Conservation (phyloP, 2,797 vertebrate genomes). For the Antrozous pallidus region DNA sequence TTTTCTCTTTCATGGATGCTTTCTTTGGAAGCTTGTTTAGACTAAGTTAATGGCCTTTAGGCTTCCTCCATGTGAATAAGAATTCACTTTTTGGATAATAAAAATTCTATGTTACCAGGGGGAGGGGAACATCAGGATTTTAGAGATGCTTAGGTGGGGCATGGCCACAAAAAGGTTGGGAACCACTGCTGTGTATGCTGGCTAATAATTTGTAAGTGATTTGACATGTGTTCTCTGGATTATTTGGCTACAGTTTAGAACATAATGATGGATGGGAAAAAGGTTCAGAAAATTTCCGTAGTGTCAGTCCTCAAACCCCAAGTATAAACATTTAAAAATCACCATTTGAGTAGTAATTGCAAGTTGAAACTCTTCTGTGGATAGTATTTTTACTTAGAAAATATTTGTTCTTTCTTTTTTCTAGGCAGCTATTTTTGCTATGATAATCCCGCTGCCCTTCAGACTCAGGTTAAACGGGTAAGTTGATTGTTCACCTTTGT, state of each 20-base stretch:
- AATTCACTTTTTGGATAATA: too few species aligned
- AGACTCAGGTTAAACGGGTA: constrained; percentile 89
- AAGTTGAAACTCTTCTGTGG: not conserved
- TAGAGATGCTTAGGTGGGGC: too few species aligned
- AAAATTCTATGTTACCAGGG: too few species aligned
- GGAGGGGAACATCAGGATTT: too few species aligned
- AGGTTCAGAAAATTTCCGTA: not conserved
- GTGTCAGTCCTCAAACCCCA: not conserved
- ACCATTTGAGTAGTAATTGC: not conserved
- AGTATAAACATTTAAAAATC: not conserved
- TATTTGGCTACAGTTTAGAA: not conserved
- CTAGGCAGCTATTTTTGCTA: constrained; percentile 98
- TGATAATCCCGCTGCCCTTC: constrained; percentile 94
- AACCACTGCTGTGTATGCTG: not conserved
- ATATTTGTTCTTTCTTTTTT: constrained; percentile 40
- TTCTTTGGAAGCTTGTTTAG: too few species aligned
- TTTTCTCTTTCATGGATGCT: too few species aligned
- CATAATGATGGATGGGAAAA: not conserved
- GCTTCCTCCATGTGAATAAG: too few species aligned
- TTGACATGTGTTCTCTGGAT: not conserved
- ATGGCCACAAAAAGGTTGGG: too few species aligned
- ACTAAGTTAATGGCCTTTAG: too few species aligned
- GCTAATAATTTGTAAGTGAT: not conserved
- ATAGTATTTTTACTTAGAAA: not conserved
- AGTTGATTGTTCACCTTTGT: constrained; percentile 57